A percentile compares a stretch with the other conserved stretches of the same genome.
Conservation (phyloP, 1,140 invertebrate species). For the Gryon sp. region DNA sequence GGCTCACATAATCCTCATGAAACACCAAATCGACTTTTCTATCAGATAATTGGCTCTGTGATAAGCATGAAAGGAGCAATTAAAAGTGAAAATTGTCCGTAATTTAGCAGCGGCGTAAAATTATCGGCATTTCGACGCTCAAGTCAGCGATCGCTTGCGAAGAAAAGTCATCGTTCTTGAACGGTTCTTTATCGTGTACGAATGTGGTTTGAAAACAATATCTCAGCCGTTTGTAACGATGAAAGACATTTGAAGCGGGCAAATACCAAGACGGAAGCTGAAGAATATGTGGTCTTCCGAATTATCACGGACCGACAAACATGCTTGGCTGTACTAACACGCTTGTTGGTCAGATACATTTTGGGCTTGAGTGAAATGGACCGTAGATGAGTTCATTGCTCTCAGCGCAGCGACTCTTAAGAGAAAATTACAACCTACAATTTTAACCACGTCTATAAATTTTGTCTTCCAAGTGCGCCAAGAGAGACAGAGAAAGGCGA, state of each 20-base stretch:
- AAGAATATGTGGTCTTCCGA: constrained; percentile 39
- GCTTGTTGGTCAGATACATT: constrained; percentile 51
- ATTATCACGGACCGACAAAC: constrained; percentile 38
- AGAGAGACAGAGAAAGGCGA: too few relatives aligned
- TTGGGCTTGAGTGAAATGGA: constrained; percentile 42
- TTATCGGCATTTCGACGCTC: too few relatives aligned
- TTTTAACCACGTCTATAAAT: constrained; percentile 45
- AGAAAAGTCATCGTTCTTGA: too few relatives aligned
- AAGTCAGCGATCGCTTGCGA: too few relatives aligned
- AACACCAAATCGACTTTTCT: too few relatives aligned
- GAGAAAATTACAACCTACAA: constrained; percentile 52
- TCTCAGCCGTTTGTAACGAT: not conserved
- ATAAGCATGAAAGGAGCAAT: too few relatives aligned
- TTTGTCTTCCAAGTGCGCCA: too few relatives aligned
- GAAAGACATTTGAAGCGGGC: constrained; percentile 16
- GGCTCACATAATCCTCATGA: too few relatives aligned
- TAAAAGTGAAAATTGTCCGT: too few relatives aligned
- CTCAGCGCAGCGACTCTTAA: constrained; percentile 44
- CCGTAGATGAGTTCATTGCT: constrained; percentile 52
- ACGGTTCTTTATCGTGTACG: too few relatives aligned
- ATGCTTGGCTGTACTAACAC: constrained; percentile 34
- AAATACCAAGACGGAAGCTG: constrained; percentile 14
- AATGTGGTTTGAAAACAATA: constrained; percentile 37
- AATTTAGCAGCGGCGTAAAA: too few relatives aligned
- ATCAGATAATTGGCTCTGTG: too few relatives aligned